Evolutionary conservation across 2,797 vertebrate species (phyloP).

Genomic region (Furcifer pardalis): DNA sequence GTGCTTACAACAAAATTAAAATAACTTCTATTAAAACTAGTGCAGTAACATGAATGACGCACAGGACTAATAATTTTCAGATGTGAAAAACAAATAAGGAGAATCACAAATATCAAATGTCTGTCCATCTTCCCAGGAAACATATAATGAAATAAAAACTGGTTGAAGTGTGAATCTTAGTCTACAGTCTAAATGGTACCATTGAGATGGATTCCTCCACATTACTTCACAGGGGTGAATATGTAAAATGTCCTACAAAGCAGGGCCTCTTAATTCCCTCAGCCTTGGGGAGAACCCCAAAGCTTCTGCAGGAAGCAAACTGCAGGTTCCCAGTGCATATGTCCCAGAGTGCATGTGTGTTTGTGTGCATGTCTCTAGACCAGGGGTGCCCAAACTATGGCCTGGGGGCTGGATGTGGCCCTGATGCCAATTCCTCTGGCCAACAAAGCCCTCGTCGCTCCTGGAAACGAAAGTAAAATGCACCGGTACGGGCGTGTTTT

Average conservation of each 20-base stretch:
- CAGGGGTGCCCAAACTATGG: too few relatives aligned
- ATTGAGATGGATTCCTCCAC: too few relatives aligned
- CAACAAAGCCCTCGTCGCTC: too few relatives aligned
- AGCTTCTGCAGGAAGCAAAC: background rate
- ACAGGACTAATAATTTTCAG: background rate
- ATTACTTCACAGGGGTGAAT: background rate
- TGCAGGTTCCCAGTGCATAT: too few relatives aligned
- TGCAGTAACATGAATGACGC: background rate
- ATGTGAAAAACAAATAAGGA: background rate
- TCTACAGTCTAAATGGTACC: background rate
- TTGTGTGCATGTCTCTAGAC: too few relatives aligned
- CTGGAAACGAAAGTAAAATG: too few relatives aligned
- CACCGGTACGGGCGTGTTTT: too few relatives aligned
- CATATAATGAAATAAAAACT: too few relatives aligned
- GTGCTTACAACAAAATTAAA: background rate
- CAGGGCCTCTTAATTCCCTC: background rate
- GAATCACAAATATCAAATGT: background rate
- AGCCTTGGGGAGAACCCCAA: background rate
- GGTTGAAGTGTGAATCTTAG: background rate
- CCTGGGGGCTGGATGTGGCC: too few relatives aligned
- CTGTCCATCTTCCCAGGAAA: background rate
- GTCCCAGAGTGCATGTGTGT: too few relatives aligned
- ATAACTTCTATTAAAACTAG: background rate
- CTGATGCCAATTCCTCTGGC: too few relatives aligned
- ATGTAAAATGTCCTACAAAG: background rate